Percentiles rank a stretch among this genome's conserved stretches.
phyloP scores from a whole-genome alignment of 2,888 invertebrate genomes.

The Volucella zonaria region DNA sequence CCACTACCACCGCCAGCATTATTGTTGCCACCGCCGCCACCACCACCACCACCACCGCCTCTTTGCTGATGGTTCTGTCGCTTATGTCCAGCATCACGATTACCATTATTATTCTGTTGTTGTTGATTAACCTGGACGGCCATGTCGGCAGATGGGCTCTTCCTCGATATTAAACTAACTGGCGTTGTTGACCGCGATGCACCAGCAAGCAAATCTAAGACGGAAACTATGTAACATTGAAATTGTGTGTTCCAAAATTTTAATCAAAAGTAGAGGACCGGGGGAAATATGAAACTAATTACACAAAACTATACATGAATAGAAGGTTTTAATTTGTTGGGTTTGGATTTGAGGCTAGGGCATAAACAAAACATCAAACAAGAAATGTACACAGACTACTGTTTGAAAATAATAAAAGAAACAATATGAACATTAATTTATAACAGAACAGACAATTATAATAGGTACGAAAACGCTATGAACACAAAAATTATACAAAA shows the following conservation, averaged over 20 bases:
- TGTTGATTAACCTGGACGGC: slow-evolving; percentile 87
- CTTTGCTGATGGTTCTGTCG: slow-evolving; percentile 75
- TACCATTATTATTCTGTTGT: slow-evolving; percentile 79
- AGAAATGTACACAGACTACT: slow-evolving; percentile 1
- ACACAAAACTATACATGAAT: slow-evolving; percentile 29
- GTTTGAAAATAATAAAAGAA: background rate
- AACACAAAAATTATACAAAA: slow-evolving; percentile 65
- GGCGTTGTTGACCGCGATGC: slow-evolving; percentile 92
- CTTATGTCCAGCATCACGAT: slow-evolving; percentile 81
- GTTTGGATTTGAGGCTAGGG: background rate
- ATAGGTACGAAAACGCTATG: slow-evolving; percentile 29
- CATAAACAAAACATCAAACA: slow-evolving; percentile 30
- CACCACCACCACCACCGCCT: slow-evolving; percentile 54
- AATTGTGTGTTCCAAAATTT: slow-evolving; percentile 50
- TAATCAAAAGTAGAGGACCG: background rate
- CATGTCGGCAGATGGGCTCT: slow-evolving; percentile 94
- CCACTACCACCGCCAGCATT: slow-evolving; percentile 75
- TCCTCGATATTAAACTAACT: slow-evolving; percentile 88
- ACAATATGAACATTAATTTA: background rate
- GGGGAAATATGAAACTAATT: background rate
- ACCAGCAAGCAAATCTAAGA: slow-evolving; percentile 84
- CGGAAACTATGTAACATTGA: slow-evolving; percentile 78
- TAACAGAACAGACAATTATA: background rate
- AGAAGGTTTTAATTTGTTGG: background rate
- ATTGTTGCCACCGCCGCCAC: slow-evolving; percentile 73